These are phyloP conservation scores for Gymnothorax javanicus DNA, from an alignment of 2,797 vertebrate genomes.

Conservation along the genomic window DNA sequence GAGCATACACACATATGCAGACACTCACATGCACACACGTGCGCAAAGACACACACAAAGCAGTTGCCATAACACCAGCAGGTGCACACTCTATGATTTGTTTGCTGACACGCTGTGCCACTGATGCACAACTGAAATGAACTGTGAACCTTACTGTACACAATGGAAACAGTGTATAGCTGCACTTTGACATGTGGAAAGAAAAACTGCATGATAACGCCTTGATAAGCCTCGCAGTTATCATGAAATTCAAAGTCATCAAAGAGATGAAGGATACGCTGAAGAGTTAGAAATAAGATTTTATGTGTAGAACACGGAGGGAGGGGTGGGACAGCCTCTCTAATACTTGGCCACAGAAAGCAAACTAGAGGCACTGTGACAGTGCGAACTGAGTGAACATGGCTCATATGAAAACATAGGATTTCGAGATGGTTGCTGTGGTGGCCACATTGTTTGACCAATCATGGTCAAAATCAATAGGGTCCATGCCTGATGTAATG, in stretches of 20 bases:
- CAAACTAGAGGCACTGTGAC: background rate
- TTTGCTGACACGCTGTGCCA: background rate
- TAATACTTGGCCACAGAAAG: conserved; percentile 42
- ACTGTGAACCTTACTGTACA: background rate
- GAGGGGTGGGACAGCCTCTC: conserved; percentile 42
- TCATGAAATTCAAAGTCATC: conserved; percentile 44
- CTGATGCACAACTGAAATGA: background rate
- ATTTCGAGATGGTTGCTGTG: too few relatives aligned
- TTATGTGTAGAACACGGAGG: conserved; percentile 53
- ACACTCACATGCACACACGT: background rate
- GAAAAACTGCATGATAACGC: conserved; percentile 40
- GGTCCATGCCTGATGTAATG: too few relatives aligned
- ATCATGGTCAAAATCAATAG: too few relatives aligned
- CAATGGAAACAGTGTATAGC: conserved; percentile 25
- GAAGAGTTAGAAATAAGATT: conserved; percentile 43
- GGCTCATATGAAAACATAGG: too few relatives aligned
- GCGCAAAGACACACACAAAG: background rate
- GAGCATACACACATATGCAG: background rate
- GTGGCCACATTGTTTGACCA: too few relatives aligned
- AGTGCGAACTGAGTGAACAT: too few relatives aligned
- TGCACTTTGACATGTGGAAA: conserved; percentile 45
- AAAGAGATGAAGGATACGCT: conserved; percentile 44
- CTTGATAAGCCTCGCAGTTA: conserved; percentile 29
- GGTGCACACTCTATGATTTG: background rate
- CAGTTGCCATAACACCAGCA: background rate